Base-by-base conservation (phyloP, 2,113 vertebrate genomes). In the Oreochromis spilurus region DNA sequence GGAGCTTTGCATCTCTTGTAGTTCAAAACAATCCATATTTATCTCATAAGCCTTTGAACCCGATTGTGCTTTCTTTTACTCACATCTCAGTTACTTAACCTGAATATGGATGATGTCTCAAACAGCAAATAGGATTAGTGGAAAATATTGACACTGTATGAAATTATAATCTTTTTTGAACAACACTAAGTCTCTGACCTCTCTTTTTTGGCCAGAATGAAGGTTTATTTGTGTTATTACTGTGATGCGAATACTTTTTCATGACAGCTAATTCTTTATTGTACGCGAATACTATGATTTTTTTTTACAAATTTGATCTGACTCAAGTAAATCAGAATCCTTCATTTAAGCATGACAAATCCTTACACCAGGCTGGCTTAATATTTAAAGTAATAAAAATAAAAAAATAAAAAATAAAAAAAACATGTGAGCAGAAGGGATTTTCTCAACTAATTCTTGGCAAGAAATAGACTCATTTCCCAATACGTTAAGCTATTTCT, bases 401-500 rank as follows among this genome's bases (percentile, higher is more conserved):
- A n/a, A 13, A 3, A 0, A 17, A 65, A 4, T 2, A n/a, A 65
- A 65, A 34, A 16, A 16, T 17, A 50, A 11, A 9, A 12, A 67
- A 31, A 75, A n/a, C 45, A 19, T 21, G 10, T 40, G 11, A 40
- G 70, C 17, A 19, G 70, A 29, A 17, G 70, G 67, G 24, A 50
- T 75, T 48, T 50, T 50, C 43, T 77, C 43, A 77, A 77, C 43
- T 77, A 13, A 77, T 77, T 77, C 70, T 50, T 77, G 70, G 70
- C 70, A 50, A 31, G 26, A 50, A 77, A 77, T 50, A 13, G 43
- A 50, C 26, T 77, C 5, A 50, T 50, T 13, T 50, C 24, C 24
- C 16, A 31, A 77, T 50, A 50, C 7, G 45, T 77, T 50, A 31
- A 31, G 10, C 70, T 31, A 77, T 50, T 77, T 77, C 70, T 31